Base-by-base conservation (phyloP, 2,113 vertebrate species). In the Carassius gibelio region DNA sequence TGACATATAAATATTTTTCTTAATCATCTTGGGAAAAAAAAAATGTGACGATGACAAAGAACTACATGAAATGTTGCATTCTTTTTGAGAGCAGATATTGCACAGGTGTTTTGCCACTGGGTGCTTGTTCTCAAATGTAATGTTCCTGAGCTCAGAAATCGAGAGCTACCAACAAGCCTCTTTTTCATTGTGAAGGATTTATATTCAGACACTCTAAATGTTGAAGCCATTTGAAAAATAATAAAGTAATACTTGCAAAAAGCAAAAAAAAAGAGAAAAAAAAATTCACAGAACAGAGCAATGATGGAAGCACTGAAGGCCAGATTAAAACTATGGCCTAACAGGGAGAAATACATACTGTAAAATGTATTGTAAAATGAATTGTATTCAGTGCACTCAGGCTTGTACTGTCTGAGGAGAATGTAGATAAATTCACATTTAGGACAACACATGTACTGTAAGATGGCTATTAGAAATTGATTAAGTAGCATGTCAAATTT, bases 261-360 rank as follows among this genome's bases (percentile, higher is more conserved):
- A 78, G 8, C n/a, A 68, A 50, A 94, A 88, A 17, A 94, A 93
- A 85, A 23, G 3, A 87, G 95, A 94, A 95, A 87, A 8, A 88
- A 95, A 93, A 92, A 95, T 94, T 93, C 83, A 89, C 87, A 64
- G 90, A 90, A 88, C 86, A 85, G 78, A 36, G 72, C 75, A 77
- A 66, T 80, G 48, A 50, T 61, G 69, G 64, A 77, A 55, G 2
- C 68, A 86, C 71, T 59, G 84, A 82, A 94, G 91, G 90, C 80
- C 87, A 94, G 95, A 96, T 97, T 95, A 95, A 95, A 96, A 93
- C 88, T 90, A n/a, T n/a, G 89, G 90, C 90, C 93, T 90, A 89
- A 90, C 85, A 86, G 90, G 92, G 91, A 91, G 30, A 30, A 30
- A 30, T 30, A 30, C 30, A 30, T 30, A 30, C 30, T 30, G 30